Evolutionary conservation across 2,113 vertebrate species (phyloP), one percentile per base, ranked within the genome.

Genomic region (Mastomys natalensis): DNA sequence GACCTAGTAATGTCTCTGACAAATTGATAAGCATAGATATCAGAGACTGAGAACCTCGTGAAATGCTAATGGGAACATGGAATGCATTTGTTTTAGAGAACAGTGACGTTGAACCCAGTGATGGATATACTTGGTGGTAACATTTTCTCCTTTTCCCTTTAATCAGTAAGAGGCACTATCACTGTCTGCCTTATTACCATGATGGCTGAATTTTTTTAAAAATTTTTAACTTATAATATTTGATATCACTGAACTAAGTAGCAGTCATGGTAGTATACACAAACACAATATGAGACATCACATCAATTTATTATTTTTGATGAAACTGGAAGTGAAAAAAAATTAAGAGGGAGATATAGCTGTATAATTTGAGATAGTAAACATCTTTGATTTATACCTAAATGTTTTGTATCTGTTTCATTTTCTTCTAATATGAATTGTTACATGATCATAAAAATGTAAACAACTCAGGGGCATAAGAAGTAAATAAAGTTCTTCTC

Each of bases 41-140:
- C 22, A 89, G 78, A 90, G 55, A 85, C 51, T 55, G 40, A 94
- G 64, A 64, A 17, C 8, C 66, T 95, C 21, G 24, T 77, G 90
- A 86, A 92, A 78, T 70, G 34, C 72, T 95, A 95, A 78, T 37
- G 45, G 73, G 94, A 94, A 95, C 43, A 77, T 97, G 95, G 72
- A 97, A 84, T 37, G 93, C 17, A 43, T 97, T 97, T 95, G 24
- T 91, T 89, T 91, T 90, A 89, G 45, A 91, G 43, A 80, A 72
- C 9, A 37, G 58, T 53, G 53, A n/a, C 7, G n/a, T 81, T 45
- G 74, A 91, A 31, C 24, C 45, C 58, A 60, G n/a, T 85, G 31
- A 89, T 40, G 74, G 60, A 81, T 62, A 37, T 0, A 94, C 37
- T 48, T 37, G 85, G 24, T 11, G n/a, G 29, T 15, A 85, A 11